These are phyloP conservation scores for Vulpes vulpes DNA, from an alignment of 2,113 vertebrate genomes.

Conservation along the genomic window DNA sequence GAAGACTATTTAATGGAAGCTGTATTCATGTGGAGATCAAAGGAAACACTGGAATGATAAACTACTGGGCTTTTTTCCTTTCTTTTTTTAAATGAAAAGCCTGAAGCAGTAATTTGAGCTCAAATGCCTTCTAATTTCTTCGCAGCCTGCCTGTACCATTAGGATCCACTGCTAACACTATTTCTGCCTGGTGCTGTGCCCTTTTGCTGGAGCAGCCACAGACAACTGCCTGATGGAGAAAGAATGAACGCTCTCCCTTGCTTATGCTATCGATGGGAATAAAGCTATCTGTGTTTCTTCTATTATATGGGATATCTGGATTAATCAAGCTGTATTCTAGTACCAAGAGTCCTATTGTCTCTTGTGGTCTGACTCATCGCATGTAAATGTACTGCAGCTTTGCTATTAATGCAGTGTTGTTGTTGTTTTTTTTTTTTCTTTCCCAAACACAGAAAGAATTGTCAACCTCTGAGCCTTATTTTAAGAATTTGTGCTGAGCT, in stretches of 20 bases:
- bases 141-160: slow-evolving; percentile 78
- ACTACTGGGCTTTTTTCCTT: slow-evolving; percentile 74
- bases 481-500: slow-evolving; percentile 80
- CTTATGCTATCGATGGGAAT: slow-evolving; percentile 79
- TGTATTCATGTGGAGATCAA: slow-evolving; percentile 84
- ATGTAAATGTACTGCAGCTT: slow-evolving; percentile 88
- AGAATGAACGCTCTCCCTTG: slow-evolving; percentile 73
- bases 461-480: slow-evolving; percentile 74
- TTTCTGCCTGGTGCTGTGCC: slow-evolving; percentile 76
- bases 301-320: slow-evolving; percentile 78
- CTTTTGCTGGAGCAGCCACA: slow-evolving; percentile 85
- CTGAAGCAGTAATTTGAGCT: slow-evolving; percentile 85
- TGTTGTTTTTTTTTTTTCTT: slow-evolving; percentile 55
- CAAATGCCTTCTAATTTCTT: slow-evolving; percentile 69
- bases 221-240: slow-evolving; percentile 80
- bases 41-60: slow-evolving; percentile 86
- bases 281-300: slow-evolving; percentile 77
- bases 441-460: slow-evolving; percentile 80
- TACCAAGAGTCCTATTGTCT: slow-evolving; percentile 87
- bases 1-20: slow-evolving; percentile 88
- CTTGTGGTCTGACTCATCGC: slow-evolving; percentile 88
- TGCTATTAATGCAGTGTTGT: slow-evolving; percentile 83
- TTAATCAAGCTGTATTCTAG: slow-evolving; percentile 79
- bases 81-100: slow-evolving; percentile 71
- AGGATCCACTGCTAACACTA: slow-evolving; percentile 74